Conservation (phyloP, 2,113 vertebrate species). For the Tringa solitaria region DNA sequence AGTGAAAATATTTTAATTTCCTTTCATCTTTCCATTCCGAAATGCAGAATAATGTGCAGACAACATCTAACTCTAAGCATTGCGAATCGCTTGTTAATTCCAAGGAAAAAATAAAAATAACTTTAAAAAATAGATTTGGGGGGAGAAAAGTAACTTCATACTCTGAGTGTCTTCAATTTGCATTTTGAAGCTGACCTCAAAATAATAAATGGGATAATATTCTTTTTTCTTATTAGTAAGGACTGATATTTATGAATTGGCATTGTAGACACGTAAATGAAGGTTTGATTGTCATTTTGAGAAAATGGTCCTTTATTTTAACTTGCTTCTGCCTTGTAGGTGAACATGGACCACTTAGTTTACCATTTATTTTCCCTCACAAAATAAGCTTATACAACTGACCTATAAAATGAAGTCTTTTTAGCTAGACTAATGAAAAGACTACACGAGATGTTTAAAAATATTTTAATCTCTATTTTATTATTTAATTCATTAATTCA, state of each 20-base stretch:
- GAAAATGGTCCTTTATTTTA: background rate
- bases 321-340: background rate
- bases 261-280: rapidly evolving
- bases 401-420: background rate
- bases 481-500: background rate
- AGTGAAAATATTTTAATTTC: background rate
- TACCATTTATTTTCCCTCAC: background rate
- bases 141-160: background rate
- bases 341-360: background rate
- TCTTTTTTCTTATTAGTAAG: background rate
- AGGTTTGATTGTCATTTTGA: background rate
- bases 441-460: background rate
- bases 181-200: background rate
- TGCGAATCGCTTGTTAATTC: background rate
- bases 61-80: background rate
- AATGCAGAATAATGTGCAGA: background rate
- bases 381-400: background rate
- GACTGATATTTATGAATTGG: background rate
- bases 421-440: background rate
- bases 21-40: background rate
- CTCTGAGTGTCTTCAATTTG: background rate
- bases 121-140: background rate
- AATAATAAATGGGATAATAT: background rate
- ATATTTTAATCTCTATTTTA: background rate
- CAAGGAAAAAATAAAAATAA: background rate